These are phyloP conservation scores for Motacilla tschutschensis DNA, from an alignment of 2,113 vertebrate genomes.

Conservation along the genomic window DNA sequence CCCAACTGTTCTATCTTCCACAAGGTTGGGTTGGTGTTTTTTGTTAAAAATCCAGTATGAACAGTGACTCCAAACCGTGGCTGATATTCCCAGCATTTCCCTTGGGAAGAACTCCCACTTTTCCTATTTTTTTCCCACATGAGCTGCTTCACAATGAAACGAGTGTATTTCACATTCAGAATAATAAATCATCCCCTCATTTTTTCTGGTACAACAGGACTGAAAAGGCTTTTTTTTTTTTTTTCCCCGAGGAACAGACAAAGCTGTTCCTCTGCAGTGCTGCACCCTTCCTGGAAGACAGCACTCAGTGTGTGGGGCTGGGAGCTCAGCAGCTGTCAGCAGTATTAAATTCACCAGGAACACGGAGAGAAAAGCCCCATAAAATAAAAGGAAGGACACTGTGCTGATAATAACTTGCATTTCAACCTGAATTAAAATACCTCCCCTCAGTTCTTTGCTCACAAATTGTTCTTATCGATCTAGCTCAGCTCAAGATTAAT, in stretches of 20 bases:
- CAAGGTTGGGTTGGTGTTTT: background rate
- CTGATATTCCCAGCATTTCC: background rate
- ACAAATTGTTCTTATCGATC: constrained; percentile 14
- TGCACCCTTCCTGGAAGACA: constrained; percentile 21
- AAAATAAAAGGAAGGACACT: background rate
- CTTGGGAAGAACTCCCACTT: background rate
- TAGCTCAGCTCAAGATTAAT: background rate
- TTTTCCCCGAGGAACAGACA: background rate
- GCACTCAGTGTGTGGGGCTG: background rate
- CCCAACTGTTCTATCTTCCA: background rate
- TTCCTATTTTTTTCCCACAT: background rate
- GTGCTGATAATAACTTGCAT: background rate
- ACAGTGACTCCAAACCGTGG: background rate
- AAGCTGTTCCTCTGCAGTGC: constrained; percentile 16
- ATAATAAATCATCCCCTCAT: background rate
- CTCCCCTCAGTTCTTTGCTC: background rate
- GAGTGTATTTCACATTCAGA: background rate
- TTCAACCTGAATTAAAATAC: background rate
- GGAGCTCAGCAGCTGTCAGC: constrained; percentile 44
- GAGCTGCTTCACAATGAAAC: background rate
- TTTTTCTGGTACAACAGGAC: background rate
- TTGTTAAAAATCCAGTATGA: background rate
- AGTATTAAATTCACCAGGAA: constrained; percentile 31
- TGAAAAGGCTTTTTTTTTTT: constrained; percentile 8
- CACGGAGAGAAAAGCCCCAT: background rate